phyloP scores from a whole-genome alignment of 2,113 vertebrate genomes.

The Carassius gibelio region DNA sequence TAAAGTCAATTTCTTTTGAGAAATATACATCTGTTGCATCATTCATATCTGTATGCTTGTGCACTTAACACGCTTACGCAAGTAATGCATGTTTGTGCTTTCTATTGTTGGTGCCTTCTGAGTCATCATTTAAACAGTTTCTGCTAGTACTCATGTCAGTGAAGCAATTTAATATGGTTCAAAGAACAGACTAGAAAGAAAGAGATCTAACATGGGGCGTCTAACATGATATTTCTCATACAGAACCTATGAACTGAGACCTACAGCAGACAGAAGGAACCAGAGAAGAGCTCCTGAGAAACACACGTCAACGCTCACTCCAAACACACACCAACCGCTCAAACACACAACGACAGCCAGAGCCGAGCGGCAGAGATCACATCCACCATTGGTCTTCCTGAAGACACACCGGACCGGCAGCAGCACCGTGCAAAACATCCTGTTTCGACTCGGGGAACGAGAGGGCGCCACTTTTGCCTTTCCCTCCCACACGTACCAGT shows the following conservation, averaged over 20 bases:
- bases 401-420: conserved; percentile 65
- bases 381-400: conserved; percentile 56
- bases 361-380: neutral
- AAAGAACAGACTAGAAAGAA: no score
- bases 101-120: no score
- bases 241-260: conserved; percentile 18
- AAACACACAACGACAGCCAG: neutral
- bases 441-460: conserved; percentile 53
- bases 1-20: no score
- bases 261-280: conserved; percentile 1
- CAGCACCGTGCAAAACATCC: conserved; percentile 64
- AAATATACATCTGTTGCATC: no score
- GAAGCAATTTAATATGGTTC: no score
- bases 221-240: neutral
- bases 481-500: conserved; percentile 58
- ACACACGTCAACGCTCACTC: neutral
- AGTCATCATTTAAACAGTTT: no score
- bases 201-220: neutral
- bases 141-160: no score
- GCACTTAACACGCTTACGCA: no score
- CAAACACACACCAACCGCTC: neutral
- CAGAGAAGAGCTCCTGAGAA: neutral
- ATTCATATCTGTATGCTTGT: no score
- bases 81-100: no score
- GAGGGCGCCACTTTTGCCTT: conserved; percentile 56